Conservation (phyloP, 2,113 vertebrate species). For the Todiramphus saurophagus region DNA sequence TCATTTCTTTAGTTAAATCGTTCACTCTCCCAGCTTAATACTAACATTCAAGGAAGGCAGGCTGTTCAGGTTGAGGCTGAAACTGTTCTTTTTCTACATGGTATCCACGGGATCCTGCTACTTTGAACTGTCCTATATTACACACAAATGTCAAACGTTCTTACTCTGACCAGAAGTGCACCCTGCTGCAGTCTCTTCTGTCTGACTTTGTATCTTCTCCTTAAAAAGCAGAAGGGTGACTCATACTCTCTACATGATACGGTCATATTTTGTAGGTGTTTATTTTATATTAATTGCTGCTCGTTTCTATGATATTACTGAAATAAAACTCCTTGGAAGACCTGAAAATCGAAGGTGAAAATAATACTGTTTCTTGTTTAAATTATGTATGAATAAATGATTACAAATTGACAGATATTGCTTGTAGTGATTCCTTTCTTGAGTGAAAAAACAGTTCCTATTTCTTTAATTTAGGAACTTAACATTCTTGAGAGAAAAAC, state of each 20-base stretch:
- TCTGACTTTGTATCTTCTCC: background rate
- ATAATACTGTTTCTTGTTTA: constrained; percentile 26
- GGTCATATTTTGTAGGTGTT: background rate
- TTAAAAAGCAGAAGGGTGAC: background rate
- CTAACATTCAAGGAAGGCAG: background rate
- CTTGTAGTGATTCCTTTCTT: background rate
- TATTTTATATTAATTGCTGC: background rate
- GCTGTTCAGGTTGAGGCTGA: background rate
- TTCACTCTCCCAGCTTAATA: constrained; percentile 12
- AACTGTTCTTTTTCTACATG: background rate
- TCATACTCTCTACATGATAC: background rate
- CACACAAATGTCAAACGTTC: background rate
- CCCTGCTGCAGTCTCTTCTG: background rate
- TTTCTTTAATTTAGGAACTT: constrained; percentile 27
- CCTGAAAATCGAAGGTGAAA: background rate
- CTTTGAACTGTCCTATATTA: constrained; percentile 4
- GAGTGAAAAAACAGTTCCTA: background rate
- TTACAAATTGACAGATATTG: constrained; percentile 2
- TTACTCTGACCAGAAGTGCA: background rate
- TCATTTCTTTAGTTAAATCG: constrained; percentile 5
- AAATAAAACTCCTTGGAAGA: constrained; percentile 14
- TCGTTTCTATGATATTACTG: background rate
- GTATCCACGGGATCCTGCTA: background rate
- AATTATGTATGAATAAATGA: constrained; percentile 27
- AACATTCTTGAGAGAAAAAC: constrained; percentile 20